Conservation (phyloP, 2,113 vertebrate species). For the Odobenus rosmarus region DNA sequence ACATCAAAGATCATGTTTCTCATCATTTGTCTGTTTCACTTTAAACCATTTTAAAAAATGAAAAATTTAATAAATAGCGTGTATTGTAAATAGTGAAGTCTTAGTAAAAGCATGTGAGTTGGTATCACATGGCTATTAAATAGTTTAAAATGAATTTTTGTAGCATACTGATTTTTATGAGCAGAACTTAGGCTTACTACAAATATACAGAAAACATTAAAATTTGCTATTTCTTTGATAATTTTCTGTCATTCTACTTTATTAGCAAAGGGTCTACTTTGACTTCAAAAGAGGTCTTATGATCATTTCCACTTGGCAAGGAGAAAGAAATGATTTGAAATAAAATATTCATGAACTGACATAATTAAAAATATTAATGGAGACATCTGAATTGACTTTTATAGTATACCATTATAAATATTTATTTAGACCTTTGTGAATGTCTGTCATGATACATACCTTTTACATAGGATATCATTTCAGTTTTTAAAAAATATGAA, state of each 20-base stretch:
- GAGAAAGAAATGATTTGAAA: conserved; percentile 77
- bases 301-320: conserved; percentile 69
- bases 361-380: conserved; percentile 80
- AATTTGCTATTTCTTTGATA: conserved; percentile 28
- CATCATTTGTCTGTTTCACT: background rate
- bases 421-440: conserved; percentile 72
- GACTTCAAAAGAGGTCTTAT: conserved; percentile 69
- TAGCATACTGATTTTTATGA: conserved; percentile 28
- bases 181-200: background rate
- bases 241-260: conserved; percentile 26
- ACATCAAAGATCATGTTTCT: background rate
- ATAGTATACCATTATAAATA: conserved; percentile 69
- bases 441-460: background rate
- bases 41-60: background rate
- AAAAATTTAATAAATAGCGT: background rate
- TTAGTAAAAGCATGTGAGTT: background rate
- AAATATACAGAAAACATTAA: conserved; percentile 20
- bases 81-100: background rate
- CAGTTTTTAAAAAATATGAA: background rate
- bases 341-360: conserved; percentile 78
- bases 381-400: conserved; percentile 74
- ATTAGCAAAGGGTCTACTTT: conserved; percentile 57
- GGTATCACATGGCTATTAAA: background rate
- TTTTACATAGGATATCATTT: background rate
- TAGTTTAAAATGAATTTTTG: conserved; percentile 43